A percentile compares a stretch with the other conserved stretches of the same genome.
Conservation (phyloP, 1,140 invertebrate species). For the Aphis gossypii region DNA sequence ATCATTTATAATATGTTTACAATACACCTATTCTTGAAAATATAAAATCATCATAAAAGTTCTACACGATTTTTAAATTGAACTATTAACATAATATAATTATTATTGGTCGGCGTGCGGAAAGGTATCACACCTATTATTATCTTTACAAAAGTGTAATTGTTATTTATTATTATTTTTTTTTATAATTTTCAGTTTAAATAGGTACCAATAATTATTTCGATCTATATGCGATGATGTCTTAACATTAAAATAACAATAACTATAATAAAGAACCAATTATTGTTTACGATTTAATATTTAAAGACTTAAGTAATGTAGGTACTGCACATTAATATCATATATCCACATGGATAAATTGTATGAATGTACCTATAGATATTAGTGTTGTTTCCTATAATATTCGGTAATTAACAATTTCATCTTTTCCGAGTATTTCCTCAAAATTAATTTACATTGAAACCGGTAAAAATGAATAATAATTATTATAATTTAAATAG, state of each 20-base stretch:
- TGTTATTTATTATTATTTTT: background rate
- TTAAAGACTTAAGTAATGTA: background rate
- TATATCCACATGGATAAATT: background rate
- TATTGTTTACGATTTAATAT: background rate
- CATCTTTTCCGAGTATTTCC: background rate
- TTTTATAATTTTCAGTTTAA: background rate
- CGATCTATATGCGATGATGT: background rate
- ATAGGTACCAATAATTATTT: conserved; percentile 12
- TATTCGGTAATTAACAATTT: background rate
- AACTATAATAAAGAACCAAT: background rate
- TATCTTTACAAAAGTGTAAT: background rate
- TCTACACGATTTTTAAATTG: background rate
- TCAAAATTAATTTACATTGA: background rate
- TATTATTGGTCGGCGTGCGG: background rate
- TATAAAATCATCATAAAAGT: background rate
- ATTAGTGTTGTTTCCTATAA: background rate
- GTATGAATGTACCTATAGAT: background rate
- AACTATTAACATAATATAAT: background rate
- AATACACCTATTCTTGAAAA: background rate
- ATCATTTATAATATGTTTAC: background rate
- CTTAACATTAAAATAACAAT: background rate
- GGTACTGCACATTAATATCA: background rate
- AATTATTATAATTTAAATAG: background rate
- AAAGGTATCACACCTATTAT: background rate
- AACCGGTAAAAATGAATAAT: conserved; percentile 15